Percentiles rank a stretch among this genome's conserved stretches.
These are phyloP conservation scores for Tetramorium simillimum DNA, from an alignment of 1,140 invertebrate genomes.

Conservation along the genomic window DNA sequence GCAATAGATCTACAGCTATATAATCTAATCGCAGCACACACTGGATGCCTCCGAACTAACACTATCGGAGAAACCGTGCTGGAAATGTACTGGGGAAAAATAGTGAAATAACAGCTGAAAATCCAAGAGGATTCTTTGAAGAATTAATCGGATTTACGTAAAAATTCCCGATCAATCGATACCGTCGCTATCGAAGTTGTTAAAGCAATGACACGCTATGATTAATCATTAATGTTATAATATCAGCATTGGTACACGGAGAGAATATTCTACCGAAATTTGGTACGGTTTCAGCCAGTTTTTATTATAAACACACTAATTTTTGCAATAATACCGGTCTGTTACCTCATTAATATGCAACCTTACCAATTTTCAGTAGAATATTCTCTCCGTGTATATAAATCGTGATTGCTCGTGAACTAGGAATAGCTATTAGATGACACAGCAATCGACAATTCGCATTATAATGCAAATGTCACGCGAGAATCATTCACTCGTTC, in stretches of 20 bases:
- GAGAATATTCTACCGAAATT: no score
- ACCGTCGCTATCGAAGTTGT: background rate
- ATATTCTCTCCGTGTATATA: no score
- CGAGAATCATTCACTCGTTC: background rate
- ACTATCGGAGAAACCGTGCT: background rate
- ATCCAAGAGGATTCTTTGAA: background rate
- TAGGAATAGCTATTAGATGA: constrained; percentile 39
- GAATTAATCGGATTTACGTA: background rate
- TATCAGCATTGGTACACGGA: no score
- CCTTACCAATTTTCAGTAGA: no score
- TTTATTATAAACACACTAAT: no score
- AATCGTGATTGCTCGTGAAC: background rate
- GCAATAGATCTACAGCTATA: background rate
- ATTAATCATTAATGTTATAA: background rate
- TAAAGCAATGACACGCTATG: background rate
- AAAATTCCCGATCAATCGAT: background rate
- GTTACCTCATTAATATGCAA: no score
- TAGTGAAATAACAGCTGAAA: background rate
- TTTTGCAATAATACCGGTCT: no score
- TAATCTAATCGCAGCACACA: constrained; percentile 23
- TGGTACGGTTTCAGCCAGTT: no score
- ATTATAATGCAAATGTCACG: constrained; percentile 6
- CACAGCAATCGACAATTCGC: constrained; percentile 4
- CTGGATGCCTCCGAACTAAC: background rate
- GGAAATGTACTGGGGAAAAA: background rate